Evolutionary conservation across 2,113 vertebrate species (phyloP).

Genomic region (Amblyornis subalaris): DNA sequence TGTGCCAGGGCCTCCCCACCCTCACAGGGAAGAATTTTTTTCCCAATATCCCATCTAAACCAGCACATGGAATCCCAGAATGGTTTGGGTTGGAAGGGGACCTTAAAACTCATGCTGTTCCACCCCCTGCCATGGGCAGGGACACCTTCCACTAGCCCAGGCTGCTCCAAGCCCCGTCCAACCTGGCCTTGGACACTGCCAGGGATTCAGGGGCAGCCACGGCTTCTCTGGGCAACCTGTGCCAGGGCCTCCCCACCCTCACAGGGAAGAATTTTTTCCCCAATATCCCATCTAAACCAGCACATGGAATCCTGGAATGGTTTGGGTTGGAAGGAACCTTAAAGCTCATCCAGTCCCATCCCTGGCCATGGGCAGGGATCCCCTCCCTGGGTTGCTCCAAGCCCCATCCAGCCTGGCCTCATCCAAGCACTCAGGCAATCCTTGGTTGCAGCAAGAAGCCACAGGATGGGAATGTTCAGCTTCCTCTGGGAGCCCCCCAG

Average conservation of each 20-base stretch:
- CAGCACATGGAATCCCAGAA: no score
- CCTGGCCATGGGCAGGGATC: neutral
- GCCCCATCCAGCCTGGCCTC: neutral
- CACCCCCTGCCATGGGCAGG: neutral
- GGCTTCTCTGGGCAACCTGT: no score
- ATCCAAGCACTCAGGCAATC: neutral
- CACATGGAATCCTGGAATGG: no score
- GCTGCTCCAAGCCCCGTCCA: neutral
- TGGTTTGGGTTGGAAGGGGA: neutral
- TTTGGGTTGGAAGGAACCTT: neutral
- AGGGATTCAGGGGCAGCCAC: no score
- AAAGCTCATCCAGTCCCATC: neutral
- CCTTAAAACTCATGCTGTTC: neutral
- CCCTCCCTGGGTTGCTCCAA: no score
- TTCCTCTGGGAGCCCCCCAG: neutral
- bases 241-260: no score
- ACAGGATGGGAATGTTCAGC: fast-evolving
- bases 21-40: no score
- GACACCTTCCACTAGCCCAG: neutral
- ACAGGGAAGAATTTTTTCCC: no score
- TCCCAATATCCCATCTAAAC: no score
- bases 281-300: no score
- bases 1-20: no score
- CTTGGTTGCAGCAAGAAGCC: neutral
- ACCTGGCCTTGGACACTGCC: no score